Conservation (phyloP, 1,140 invertebrate species). For the Drosophila arizonae region DNA sequence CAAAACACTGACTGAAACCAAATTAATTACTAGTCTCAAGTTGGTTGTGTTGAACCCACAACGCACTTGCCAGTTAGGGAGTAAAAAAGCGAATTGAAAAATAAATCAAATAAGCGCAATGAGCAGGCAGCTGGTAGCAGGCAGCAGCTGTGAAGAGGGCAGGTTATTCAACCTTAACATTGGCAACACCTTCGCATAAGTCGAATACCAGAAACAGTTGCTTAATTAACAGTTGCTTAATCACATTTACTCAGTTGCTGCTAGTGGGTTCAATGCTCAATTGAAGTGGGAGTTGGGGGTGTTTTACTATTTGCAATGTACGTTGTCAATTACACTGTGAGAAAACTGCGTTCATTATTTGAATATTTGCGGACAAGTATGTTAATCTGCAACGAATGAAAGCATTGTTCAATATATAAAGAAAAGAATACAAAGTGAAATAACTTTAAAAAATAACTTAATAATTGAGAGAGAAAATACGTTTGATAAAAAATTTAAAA, state of each 20-base stretch:
- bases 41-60: slow-evolving; percentile 23
- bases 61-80: slow-evolving; percentile 17
- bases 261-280: slow-evolving; percentile 1
- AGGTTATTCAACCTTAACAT: slow-evolving; percentile 65
- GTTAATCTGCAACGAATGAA: neutral
- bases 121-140: neutral
- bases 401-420: neutral
- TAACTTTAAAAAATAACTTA: neutral
- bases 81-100: slow-evolving; percentile 17
- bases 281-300: neutral
- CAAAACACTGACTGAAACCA: slow-evolving; percentile 20
- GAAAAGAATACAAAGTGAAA: neutral
- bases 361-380: neutral
- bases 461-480: neutral
- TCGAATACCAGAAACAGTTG: slow-evolving; percentile 14
- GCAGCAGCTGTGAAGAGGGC: slow-evolving; percentile 35
- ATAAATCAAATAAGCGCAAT: slow-evolving; percentile 35
- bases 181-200: slow-evolving; percentile 11
- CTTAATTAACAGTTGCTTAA: too few species aligned
- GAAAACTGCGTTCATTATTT: neutral
- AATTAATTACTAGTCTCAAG: slow-evolving; percentile 39
- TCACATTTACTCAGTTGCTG: slow-evolving; percentile 11
- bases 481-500: too few species aligned
- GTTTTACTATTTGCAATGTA: neutral
- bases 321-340: slow-evolving; percentile 1